A percentile compares a stretch with the other conserved stretches of the same genome.
Evolutionary conservation across 2,113 vertebrate species (phyloP).

Genomic region (Cyanoderma ruficeps): DNA sequence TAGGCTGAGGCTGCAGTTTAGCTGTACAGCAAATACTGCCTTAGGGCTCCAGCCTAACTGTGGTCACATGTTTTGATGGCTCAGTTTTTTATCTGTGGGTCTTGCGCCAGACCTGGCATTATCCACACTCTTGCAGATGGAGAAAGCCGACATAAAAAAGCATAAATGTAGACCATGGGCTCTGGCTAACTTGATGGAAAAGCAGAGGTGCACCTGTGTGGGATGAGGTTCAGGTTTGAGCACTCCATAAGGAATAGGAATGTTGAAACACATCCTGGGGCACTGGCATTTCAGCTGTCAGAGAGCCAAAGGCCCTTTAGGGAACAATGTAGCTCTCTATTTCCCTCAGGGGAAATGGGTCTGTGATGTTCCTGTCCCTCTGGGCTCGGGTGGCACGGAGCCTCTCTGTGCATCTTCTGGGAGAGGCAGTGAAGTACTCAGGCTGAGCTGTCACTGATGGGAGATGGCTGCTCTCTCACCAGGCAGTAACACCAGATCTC

Average conservation of each 20-base stretch:
- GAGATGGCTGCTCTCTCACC: background rate
- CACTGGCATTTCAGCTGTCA: rapidly evolving
- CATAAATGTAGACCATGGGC: background rate
- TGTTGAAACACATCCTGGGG: background rate
- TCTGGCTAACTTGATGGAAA: background rate
- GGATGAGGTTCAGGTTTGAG: background rate
- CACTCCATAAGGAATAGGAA: background rate
- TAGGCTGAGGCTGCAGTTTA: background rate
- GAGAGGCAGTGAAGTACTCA: rapidly evolving
- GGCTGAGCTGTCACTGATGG: rapidly evolving
- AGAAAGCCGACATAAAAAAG: background rate
- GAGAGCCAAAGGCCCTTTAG: background rate
- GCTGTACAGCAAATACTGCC: background rate
- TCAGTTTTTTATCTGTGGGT: background rate
- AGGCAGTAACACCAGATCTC: rapidly evolving
- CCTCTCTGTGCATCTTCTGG: background rate
- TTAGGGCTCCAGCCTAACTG: background rate
- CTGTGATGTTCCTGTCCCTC: background rate
- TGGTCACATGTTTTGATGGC: background rate
- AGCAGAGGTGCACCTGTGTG: rapidly evolving
- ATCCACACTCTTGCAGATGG: background rate
- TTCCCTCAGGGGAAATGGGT: background rate
- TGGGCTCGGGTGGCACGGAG: rapidly evolving
- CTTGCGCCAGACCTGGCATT: background rate
- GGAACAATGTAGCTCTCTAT: background rate